A percentile compares a stretch with the other conserved stretches of the same genome.
Conservation (phyloP, 2,888 invertebrate species). For the Diaphora mendica region DNA sequence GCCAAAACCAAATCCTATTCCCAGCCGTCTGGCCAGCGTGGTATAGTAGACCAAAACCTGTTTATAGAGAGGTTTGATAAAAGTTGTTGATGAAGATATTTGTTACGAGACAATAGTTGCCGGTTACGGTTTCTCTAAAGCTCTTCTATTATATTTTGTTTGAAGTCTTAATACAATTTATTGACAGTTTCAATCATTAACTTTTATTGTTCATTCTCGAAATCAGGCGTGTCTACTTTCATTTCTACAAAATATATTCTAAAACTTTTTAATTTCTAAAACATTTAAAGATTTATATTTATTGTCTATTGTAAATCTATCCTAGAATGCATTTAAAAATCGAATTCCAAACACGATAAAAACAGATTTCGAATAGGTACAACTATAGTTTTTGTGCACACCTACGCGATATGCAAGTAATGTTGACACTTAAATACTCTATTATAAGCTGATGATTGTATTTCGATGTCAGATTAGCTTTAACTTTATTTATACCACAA, state of each 20-base stretch:
- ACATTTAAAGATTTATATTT: background rate
- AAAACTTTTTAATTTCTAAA: background rate
- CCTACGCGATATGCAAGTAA: background rate
- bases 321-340: background rate
- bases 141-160: background rate
- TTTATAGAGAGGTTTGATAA: too few species aligned
- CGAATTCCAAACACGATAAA: background rate
- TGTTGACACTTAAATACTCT: background rate
- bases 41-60: too few species aligned
- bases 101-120: background rate
- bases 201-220: background rate
- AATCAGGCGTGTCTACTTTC: background rate
- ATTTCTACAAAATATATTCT: background rate
- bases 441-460: background rate
- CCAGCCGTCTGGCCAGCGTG: too few species aligned
- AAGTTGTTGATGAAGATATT: too few species aligned
- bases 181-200: background rate
- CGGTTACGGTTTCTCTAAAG: background rate
- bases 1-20: too few species aligned
- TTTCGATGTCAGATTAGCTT: background rate
- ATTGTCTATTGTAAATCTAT: background rate
- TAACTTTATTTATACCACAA: too few species aligned
- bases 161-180: background rate
- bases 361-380: background rate
- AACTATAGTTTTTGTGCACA: background rate